Conservation (phyloP, 1,140 invertebrate genomes). For the Cephus cinctus region DNA sequence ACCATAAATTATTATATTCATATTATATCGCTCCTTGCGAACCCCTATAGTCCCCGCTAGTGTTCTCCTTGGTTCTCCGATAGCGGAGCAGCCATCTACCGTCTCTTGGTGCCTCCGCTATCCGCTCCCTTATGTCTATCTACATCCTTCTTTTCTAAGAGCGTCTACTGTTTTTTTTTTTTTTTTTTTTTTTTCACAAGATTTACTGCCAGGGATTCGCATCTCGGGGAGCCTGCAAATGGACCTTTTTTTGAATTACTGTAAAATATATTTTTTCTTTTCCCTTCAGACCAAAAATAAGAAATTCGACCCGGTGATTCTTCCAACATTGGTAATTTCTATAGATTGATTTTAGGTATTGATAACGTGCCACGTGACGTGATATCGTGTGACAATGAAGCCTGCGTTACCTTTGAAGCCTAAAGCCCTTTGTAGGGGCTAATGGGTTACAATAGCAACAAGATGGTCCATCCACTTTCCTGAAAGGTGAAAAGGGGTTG, state of each 20-base stretch:
- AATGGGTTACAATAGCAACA: too few species aligned
- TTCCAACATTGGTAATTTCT: too few species aligned
- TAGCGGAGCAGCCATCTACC: slow-evolving; percentile 3
- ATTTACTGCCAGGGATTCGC: slow-evolving; percentile 28
- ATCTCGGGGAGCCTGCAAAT: slow-evolving; percentile 1
- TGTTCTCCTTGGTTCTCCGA: too few species aligned
- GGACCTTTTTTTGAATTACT: neutral
- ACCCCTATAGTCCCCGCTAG: too few species aligned
- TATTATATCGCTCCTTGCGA: slow-evolving; percentile 24
- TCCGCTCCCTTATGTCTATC: slow-evolving; percentile 5
- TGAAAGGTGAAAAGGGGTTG: too few species aligned
- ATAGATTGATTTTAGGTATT: too few species aligned
- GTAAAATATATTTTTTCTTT: neutral
- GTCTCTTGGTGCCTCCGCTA: neutral
- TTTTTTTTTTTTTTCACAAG: slow-evolving; percentile 29
- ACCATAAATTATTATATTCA: slow-evolving; percentile 41
- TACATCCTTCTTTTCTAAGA: slow-evolving; percentile 6
- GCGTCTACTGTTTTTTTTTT: slow-evolving; percentile 27
- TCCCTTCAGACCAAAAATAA: neutral
- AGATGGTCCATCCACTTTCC: too few species aligned
- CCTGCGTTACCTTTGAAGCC: too few species aligned
- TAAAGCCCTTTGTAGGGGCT: too few species aligned
- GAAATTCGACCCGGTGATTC: too few species aligned
- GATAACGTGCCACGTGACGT: too few species aligned
- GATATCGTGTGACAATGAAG: too few species aligned